phyloP scores from a whole-genome alignment of 2,113 vertebrate genomes.

The Eidolon helvum region DNA sequence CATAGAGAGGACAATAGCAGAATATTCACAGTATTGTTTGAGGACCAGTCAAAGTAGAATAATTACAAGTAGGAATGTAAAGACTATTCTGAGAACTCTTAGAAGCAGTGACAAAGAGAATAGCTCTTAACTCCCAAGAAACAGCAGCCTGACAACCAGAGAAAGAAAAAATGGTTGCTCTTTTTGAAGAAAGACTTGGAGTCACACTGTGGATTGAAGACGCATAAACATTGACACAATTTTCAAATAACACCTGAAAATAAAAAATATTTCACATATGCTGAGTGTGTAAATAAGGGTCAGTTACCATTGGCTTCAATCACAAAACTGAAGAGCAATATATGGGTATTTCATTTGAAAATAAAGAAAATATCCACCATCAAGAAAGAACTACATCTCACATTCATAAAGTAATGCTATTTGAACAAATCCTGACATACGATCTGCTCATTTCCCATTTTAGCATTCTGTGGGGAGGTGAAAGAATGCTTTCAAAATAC shows the following conservation, averaged over 20 bases:
- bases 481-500: conserved; percentile 42
- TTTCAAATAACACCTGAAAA: conserved; percentile 16
- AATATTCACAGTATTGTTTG: neutral
- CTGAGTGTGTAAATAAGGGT: neutral
- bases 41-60: neutral
- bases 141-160: neutral
- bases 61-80: neutral
- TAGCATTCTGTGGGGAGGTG: neutral
- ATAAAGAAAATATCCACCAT: neutral
- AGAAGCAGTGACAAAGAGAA: neutral
- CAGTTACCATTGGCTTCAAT: neutral
- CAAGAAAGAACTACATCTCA: neutral
- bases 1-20: neutral
- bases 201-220: neutral
- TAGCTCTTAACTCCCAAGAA: conserved; percentile 19
- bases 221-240: conserved; percentile 12
- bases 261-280: neutral
- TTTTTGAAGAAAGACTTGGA: conserved; percentile 31
- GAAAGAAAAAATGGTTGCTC: neutral
- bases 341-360: neutral
- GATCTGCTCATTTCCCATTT: neutral
- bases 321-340: neutral
- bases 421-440: neutral
- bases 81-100: neutral
- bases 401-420: neutral